Conservation (phyloP, 2,888 invertebrate genomes). For the Stenolophus ochropezus region DNA sequence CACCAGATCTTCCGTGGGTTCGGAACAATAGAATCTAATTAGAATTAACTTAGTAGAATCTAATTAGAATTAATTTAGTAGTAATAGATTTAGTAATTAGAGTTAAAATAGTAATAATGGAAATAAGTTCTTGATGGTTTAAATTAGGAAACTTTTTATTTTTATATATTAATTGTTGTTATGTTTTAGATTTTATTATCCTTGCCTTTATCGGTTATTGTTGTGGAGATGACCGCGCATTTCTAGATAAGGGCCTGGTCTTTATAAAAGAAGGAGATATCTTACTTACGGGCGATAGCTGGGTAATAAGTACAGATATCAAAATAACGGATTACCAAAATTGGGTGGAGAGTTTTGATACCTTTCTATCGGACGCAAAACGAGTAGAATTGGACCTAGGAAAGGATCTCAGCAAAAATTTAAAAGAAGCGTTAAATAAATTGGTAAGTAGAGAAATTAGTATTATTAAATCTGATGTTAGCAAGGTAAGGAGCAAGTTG, state of each 20-base stretch:
- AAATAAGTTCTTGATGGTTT: no score
- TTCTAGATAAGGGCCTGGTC: conserved; percentile 14
- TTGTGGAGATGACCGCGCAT: neutral
- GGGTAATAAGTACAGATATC: conserved; percentile 32
- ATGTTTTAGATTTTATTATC: neutral
- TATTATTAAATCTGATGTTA: conserved; percentile 26
- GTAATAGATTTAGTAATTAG: no score
- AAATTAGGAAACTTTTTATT: neutral
- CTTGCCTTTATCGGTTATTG: neutral
- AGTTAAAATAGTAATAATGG: no score
- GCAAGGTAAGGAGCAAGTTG: neutral
- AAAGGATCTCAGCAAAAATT: neutral
- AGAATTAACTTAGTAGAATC: neutral
- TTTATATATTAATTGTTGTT: neutral
- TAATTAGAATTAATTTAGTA: neutral
- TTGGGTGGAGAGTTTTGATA: neutral
- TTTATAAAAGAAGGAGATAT: conserved; percentile 40
- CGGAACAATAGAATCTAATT: neutral
- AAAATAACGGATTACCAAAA: neutral
- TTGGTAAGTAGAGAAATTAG: conserved; percentile 18
- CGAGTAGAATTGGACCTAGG: neutral
- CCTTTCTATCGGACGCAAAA: neutral
- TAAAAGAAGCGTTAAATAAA: neutral
- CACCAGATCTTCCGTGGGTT: neutral
- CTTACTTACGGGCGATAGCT: conserved; percentile 29